A percentile compares a stretch with the other conserved stretches of the same genome.
Conservation (phyloP, 1,140 invertebrate species). For the Drosophila pandora region DNA sequence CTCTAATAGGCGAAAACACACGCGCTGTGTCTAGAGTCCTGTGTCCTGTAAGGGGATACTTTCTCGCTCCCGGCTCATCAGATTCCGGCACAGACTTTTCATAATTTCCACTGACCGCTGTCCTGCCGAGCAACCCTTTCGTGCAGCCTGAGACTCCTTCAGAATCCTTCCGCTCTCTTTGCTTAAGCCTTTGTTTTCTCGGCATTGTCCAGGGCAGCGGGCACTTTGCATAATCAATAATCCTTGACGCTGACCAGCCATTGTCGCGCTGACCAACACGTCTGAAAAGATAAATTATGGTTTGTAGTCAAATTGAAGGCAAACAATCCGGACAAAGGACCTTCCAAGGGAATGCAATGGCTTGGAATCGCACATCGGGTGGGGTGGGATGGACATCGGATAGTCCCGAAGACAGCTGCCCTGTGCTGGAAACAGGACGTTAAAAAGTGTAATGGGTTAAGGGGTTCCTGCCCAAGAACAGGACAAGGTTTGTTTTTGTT, state of each 20-base stretch:
- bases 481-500: slow-evolving; percentile 50
- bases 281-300: slow-evolving; percentile 84
- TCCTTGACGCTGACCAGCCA: slow-evolving; percentile 76
- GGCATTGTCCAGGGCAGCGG: slow-evolving; percentile 66
- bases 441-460: slow-evolving; percentile 8
- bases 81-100: slow-evolving; percentile 53
- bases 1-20: slow-evolving; percentile 82
- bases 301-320: slow-evolving; percentile 84
- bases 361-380: slow-evolving; percentile 22
- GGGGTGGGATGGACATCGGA: slow-evolving; percentile 43
- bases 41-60: slow-evolving; percentile 74
- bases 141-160: slow-evolving; percentile 39
- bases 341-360: slow-evolving; percentile 38
- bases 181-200: slow-evolving; percentile 76
- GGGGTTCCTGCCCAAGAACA: slow-evolving; percentile 7
- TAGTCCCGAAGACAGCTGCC: slow-evolving; percentile 51
- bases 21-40: slow-evolving; percentile 41
- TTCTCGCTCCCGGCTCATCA: slow-evolving; percentile 48
- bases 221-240: slow-evolving; percentile 84
- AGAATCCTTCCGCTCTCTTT: slow-evolving; percentile 55
- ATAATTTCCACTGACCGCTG: slow-evolving; percentile 52
- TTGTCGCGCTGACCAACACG: slow-evolving; percentile 79
- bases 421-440: slow-evolving; percentile 35
- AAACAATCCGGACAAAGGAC: slow-evolving; percentile 75
- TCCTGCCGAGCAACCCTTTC: slow-evolving; percentile 67